Base-by-base conservation (phyloP, 2,113 vertebrate genomes). In the Vireo altiloquus region DNA sequence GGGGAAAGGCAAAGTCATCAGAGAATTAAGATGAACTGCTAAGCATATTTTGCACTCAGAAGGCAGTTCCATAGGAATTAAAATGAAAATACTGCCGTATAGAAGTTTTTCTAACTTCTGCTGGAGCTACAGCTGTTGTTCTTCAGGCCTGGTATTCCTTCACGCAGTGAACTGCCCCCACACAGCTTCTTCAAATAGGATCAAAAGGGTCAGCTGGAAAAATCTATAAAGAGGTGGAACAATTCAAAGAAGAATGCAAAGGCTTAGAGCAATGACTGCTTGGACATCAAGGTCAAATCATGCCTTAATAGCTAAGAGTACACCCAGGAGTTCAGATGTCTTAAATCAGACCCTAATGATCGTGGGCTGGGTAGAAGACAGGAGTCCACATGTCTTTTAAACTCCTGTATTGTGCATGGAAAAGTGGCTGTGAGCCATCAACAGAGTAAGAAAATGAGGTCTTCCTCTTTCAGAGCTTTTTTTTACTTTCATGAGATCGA, bases 171-270 rank as follows among this genome's bases (percentile, higher is more conserved):
- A 46, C 28, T 79, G 31, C 66, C 71, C 81, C 49, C 40, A 57
- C 84, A 86, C 63, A 57, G 49, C 75, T 93, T 49, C 90, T 89
- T 90, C 92, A 86, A 61, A 70, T 35, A 77, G 66, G 63, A 90
- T 94, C 88, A 95, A 65, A 92, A 90, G 68, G 92, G 88, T 88
- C 88, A 93, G 37, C 68, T 15, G 68, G 88, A 90, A 97, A 92
- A 94, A 95, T 83, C 90, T 54, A 50, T 93, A 42, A 86, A 69
- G 75, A 89, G 54, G 30, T 82, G 59, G 89, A 94, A 76, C 39
- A 61, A 80, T 72, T 66, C 2, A 5, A 92, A 77, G 71, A 96
- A 87, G 70, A 86, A 93, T 47, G 50, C 68, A 66, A 47, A 84
- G 60, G 28, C 25, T 82, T 56, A 42, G 66, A 80, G 63, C 18